Percentiles rank a stretch among this genome's conserved stretches.
These are phyloP conservation scores for Morone saxatilis DNA, from an alignment of 2,113 vertebrate species.

Conservation along the genomic window DNA sequence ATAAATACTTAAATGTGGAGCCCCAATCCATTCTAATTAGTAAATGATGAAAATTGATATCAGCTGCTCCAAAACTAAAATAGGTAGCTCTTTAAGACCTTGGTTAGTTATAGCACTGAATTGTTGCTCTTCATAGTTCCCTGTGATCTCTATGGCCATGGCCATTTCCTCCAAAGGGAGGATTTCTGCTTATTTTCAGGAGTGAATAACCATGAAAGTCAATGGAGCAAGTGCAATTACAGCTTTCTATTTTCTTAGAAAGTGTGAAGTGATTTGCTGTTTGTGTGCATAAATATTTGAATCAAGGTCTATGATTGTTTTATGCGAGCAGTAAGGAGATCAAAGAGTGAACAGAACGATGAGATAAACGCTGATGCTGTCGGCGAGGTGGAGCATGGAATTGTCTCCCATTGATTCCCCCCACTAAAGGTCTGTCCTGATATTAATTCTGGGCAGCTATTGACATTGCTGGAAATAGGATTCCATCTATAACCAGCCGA, in stretches of 20 bases:
- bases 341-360: slow-evolving; percentile 64
- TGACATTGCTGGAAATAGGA: slow-evolving; percentile 52
- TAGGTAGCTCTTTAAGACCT: not conserved
- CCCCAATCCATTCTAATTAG: not conserved
- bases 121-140: slow-evolving; percentile 28
- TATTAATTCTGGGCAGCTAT: slow-evolving; percentile 59
- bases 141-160: slow-evolving; percentile 50
- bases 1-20: not conserved
- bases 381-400: slow-evolving; percentile 54
- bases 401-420: slow-evolving; percentile 63
- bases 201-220: slow-evolving; percentile 73
- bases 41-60: not conserved
- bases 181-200: slow-evolving; percentile 65
- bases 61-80: not conserved
- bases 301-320: slow-evolving; percentile 75
- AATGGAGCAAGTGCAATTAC: slow-evolving; percentile 65
- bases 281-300: slow-evolving; percentile 73
- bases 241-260: slow-evolving; percentile 61
- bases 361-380: slow-evolving; percentile 64
- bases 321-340: slow-evolving; percentile 59
- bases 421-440: slow-evolving; percentile 47
- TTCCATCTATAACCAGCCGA: slow-evolving; percentile 32
- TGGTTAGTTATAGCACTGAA: not conserved
- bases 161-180: slow-evolving; percentile 53
- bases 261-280: slow-evolving; percentile 57